A percentile compares a stretch with the other conserved stretches of the same genome.
Conservation (phyloP, 2,888 invertebrate genomes). For the Dioctria rufipes region DNA sequence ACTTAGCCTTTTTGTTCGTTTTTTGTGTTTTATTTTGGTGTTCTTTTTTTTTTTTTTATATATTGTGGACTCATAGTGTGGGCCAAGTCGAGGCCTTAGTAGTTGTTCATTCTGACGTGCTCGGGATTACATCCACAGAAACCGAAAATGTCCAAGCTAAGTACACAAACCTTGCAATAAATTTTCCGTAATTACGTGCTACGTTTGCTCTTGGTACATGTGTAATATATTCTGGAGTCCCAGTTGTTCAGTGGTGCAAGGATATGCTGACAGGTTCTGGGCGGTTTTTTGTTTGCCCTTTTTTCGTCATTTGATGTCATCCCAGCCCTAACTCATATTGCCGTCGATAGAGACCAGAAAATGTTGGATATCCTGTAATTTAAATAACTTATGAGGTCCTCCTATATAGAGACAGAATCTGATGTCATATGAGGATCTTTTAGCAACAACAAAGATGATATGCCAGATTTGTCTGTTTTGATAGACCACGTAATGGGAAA, state of each 20-base stretch:
- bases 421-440: not conserved
- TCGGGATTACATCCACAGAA: constrained; percentile 38
- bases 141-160: constrained; percentile 50
- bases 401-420: not conserved
- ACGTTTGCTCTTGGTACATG: constrained; percentile 48
- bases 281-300: constrained; percentile 34
- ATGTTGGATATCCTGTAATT: constrained; percentile 1
- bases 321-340: constrained; percentile 8
- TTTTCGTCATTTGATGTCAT: not conserved
- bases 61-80: not conserved
- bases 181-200: constrained; percentile 56
- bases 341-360: constrained; percentile 14
- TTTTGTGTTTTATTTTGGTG: constrained; percentile 6
- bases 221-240: constrained; percentile 50
- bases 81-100: not conserved
- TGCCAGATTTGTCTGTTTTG: not conserved
- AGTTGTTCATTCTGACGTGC: constrained; percentile 28
- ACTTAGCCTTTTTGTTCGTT: constrained; percentile 18
- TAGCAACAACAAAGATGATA: not conserved
- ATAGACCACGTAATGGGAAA: not conserved
- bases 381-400: constrained; percentile 1
- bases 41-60: not conserved
- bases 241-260: constrained; percentile 41
- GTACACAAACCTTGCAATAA: constrained; percentile 54
- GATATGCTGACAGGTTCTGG: constrained; percentile 52